Evolutionary conservation across 2,888 invertebrate genomes (phyloP), one percentile per base, ranked within the genome.

Genomic region (Ditula angustiorana): DNA sequence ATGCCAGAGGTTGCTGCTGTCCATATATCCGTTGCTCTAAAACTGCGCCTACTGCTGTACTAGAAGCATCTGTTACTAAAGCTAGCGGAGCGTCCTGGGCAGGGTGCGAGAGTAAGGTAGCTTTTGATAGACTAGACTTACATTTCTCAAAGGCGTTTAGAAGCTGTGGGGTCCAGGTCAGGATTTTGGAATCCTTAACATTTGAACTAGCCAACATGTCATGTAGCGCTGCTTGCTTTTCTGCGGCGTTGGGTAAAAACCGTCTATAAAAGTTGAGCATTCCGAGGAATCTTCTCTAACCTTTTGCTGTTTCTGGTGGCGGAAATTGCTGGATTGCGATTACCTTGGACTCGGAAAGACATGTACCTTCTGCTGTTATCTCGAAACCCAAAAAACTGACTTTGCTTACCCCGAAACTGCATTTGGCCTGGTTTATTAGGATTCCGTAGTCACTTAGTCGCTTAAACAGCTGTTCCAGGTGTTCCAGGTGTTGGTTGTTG

Each of bases 21-120:
- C 68, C 56, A 3, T 71, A 49, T 2, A 67, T 62, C 0, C 49
- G 26, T 67, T 87, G 86, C 57, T 88, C 82, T 8, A 89, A 56
- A 0, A 75, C 79, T 1, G 82, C 83, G 0, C 86, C 87, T 2
- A 86, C 75, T 1, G 85, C 78, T 0, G 35, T 62, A 41, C 85
- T 80, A 0, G 86, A 87, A 1, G 86, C 86, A 61, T 87, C 85
- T 0, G 77, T 77, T 0, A 74, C 66, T 0, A 86, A 16, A 0
- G 75, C 70, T 1, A 86, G 41, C 37, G 74, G 57, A 0, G 80
- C 77, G 13, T 71, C 19, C 0, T 58, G 13, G 4, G 72, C 71
- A 0, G 83, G 85, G 56, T 85, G 81, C 0, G 76, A 74, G 0
- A 86, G 61, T 0, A 82, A 49, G 0, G 83, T 72, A 0, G 81